Evolutionary conservation across 2,888 invertebrate genomes (phyloP).

Genomic region (Carterocephalus palaemon): DNA sequence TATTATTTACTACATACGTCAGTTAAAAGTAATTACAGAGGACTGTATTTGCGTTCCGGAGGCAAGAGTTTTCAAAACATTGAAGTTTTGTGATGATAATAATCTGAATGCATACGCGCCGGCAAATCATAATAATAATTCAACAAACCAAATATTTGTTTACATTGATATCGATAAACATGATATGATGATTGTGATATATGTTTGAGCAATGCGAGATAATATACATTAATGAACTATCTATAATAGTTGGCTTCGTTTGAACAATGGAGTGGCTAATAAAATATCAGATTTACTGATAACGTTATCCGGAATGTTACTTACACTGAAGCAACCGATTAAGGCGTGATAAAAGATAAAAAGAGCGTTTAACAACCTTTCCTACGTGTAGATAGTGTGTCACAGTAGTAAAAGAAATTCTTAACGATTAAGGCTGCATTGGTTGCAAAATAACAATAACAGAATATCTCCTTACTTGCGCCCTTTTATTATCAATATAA

Average conservation of each 20-base stretch:
- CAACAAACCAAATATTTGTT: conserved; percentile 50
- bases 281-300: conserved; percentile 64
- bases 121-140: conserved; percentile 56
- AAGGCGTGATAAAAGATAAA: conserved; percentile 62
- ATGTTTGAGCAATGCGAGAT: conserved; percentile 51
- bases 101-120: too few species aligned
- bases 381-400: conserved; percentile 32
- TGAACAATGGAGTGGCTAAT: conserved; percentile 44
- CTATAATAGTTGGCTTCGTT: conserved; percentile 40
- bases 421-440: neutral
- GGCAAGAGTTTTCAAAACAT: conserved; percentile 16
- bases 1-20: neutral
- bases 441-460: neutral
- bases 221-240: conserved; percentile 53
- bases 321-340: conserved; percentile 57
- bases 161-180: conserved; percentile 41
- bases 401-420: too few species aligned
- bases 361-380: conserved; percentile 64
- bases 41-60: conserved; percentile 7
- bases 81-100: conserved; percentile 41
- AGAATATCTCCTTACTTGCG: too few species aligned
- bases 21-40: conserved; percentile 1
- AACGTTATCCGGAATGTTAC: conserved; percentile 58
- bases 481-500: neutral
- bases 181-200: conserved; percentile 43